Conservation (phyloP, 2,113 vertebrate genomes). For the Myodes glareolus region DNA sequence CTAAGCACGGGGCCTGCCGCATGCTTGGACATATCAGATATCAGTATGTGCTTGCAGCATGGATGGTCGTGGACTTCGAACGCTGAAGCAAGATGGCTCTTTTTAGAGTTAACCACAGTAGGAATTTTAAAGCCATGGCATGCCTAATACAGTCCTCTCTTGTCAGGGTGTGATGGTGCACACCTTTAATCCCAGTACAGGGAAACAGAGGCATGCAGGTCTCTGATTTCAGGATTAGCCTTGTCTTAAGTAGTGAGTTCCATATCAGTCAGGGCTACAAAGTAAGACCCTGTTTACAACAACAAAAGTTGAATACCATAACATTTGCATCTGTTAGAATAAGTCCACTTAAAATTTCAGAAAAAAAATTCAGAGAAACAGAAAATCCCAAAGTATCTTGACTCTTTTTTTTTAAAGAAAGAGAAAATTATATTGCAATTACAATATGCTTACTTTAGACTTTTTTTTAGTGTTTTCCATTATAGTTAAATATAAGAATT, state of each 20-base stretch:
- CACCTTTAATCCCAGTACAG: neutral
- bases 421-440: neutral
- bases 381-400: slow-evolving; percentile 40
- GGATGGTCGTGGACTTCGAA: neutral
- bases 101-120: neutral
- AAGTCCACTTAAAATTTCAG: neutral
- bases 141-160: neutral
- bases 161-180: neutral
- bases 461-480: slow-evolving; percentile 18
- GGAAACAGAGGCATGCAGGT: neutral
- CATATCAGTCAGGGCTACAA: neutral
- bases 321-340: slow-evolving; percentile 5
- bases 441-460: slow-evolving; percentile 42
- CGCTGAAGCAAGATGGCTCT: neutral
- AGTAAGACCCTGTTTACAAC: neutral
- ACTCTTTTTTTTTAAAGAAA: neutral
- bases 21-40: neutral
- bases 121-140: neutral
- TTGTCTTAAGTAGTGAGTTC: neutral
- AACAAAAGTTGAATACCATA: neutral
- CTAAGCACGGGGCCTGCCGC: neutral
- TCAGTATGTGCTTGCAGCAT: neutral
- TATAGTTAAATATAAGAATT: slow-evolving; percentile 32
- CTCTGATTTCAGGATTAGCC: neutral
- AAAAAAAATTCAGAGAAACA: neutral